phyloP scores from a whole-genome alignment of 2,797 vertebrate species.

The Hydrophis major region DNA sequence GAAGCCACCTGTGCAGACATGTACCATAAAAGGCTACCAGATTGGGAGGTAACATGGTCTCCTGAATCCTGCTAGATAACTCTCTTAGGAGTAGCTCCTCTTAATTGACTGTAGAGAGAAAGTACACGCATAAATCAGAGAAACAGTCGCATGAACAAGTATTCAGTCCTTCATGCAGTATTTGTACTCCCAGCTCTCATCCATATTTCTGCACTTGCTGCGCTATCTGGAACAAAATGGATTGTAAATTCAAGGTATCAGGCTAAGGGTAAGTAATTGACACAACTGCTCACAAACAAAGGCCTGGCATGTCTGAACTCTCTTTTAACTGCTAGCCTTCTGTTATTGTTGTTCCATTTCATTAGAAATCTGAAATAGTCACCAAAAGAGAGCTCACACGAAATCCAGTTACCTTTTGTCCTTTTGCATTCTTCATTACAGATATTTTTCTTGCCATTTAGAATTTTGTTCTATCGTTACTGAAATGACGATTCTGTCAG shows the following conservation, averaged over 20 bases:
- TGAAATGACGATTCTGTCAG: constrained; percentile 6
- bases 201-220: neutral
- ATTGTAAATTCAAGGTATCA: neutral
- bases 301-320: neutral
- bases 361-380: constrained; percentile 4
- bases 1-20: neutral
- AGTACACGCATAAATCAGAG: neutral
- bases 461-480: neutral
- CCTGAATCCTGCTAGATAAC: neutral
- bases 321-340: neutral
- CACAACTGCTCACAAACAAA: neutral
- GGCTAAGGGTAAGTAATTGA: neutral
- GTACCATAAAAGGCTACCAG: neutral
- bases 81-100: neutral
- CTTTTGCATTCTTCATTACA: constrained; percentile 11
- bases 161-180: neutral
- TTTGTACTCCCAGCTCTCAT: neutral
- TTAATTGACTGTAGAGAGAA: neutral
- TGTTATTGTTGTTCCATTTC: neutral
- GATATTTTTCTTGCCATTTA: neutral
- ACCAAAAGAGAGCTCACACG: neutral
- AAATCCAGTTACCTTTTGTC: constrained; percentile 1
- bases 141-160: neutral
- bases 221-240: neutral
- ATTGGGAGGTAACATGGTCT: neutral